These are phyloP conservation scores for Drosophila birchii DNA, from an alignment of 2,888 invertebrate genomes.

Conservation along the genomic window DNA sequence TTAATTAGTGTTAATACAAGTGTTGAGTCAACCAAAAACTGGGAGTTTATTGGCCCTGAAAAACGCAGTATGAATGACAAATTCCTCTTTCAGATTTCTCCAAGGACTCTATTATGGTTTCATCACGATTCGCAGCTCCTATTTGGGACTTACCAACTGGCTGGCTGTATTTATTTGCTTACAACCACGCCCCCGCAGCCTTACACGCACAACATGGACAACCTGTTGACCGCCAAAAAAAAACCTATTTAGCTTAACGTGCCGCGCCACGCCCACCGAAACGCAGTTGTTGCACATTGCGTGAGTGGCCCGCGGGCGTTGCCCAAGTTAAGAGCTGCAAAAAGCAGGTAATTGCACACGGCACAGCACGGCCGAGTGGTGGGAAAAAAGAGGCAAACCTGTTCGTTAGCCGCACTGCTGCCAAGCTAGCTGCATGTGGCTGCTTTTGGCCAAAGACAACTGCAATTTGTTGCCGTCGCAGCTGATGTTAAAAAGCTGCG, in stretches of 20 bases:
- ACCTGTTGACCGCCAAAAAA: slow-evolving; percentile 60
- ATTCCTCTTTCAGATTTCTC: neutral
- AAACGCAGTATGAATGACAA: too few relatives aligned
- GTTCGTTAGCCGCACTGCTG: slow-evolving; percentile 18
- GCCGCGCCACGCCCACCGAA: slow-evolving; percentile 51
- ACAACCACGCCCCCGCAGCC: slow-evolving; percentile 50
- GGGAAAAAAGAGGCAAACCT: slow-evolving; percentile 40
- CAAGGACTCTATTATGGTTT: neutral
- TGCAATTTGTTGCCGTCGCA: slow-evolving; percentile 46
- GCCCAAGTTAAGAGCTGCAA: slow-evolving; percentile 53
- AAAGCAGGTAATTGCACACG: slow-evolving; percentile 33
- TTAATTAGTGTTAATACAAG: neutral
- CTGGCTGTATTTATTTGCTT: slow-evolving; percentile 8
- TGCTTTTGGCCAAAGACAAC: slow-evolving; percentile 46
- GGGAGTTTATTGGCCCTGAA: neutral
- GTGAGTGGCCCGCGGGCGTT: slow-evolving; percentile 54
- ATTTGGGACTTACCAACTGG: neutral
- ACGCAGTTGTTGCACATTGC: slow-evolving; percentile 41
- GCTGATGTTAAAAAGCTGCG: slow-evolving; percentile 5
- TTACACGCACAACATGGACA: slow-evolving; percentile 36
- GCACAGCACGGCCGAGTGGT: slow-evolving; percentile 1
- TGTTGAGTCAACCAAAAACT: neutral
- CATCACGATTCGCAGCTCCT: neutral
- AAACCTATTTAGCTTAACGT: slow-evolving; percentile 43
- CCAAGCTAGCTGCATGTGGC: slow-evolving; percentile 36